Evolutionary conservation across 2,888 invertebrate genomes (phyloP).

Genomic region (Parthenolecanium corni): DNA sequence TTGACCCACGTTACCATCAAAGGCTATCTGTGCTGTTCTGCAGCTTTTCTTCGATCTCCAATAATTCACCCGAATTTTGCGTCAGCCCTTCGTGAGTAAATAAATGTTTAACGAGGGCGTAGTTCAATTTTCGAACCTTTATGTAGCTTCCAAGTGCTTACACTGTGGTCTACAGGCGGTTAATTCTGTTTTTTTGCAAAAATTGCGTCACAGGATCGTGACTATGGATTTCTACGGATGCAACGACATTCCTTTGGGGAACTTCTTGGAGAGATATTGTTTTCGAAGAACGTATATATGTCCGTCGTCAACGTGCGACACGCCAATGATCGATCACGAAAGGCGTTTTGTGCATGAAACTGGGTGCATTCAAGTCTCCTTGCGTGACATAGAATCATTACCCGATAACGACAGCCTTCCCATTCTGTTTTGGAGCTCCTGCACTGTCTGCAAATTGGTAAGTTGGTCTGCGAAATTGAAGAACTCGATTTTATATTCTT

Average conservation of each 20-base stretch:
- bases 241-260: slow-evolving; percentile 89
- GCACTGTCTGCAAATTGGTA: slow-evolving; percentile 53
- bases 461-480: no score
- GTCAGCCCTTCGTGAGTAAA: slow-evolving; percentile 67
- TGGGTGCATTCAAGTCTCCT: slow-evolving; percentile 69
- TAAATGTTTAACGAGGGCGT: neutral
- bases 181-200: slow-evolving; percentile 7
- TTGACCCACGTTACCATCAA: slow-evolving; percentile 74
- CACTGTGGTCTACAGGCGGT: neutral
- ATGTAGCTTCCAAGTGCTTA: no score
- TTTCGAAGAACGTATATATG: slow-evolving; percentile 76
- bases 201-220: slow-evolving; percentile 51
- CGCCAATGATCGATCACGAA: slow-evolving; percentile 77
- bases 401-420: slow-evolving; percentile 35
- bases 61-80: slow-evolving; percentile 75
- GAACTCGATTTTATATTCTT: no score
- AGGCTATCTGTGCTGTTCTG: slow-evolving; percentile 78
- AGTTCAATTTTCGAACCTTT: no score
- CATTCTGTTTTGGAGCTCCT: slow-evolving; percentile 76
- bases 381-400: slow-evolving; percentile 43
- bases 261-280: slow-evolving; percentile 86
- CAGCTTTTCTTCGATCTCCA: slow-evolving; percentile 63
- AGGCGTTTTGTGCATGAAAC: slow-evolving; percentile 82
- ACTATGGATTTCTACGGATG: slow-evolving; percentile 91
- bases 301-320: slow-evolving; percentile 62